Percentiles rank a stretch among this genome's conserved stretches.
Conservation (phyloP, 2,888 invertebrate genomes). For the Synanthedon formicaeformis region DNA sequence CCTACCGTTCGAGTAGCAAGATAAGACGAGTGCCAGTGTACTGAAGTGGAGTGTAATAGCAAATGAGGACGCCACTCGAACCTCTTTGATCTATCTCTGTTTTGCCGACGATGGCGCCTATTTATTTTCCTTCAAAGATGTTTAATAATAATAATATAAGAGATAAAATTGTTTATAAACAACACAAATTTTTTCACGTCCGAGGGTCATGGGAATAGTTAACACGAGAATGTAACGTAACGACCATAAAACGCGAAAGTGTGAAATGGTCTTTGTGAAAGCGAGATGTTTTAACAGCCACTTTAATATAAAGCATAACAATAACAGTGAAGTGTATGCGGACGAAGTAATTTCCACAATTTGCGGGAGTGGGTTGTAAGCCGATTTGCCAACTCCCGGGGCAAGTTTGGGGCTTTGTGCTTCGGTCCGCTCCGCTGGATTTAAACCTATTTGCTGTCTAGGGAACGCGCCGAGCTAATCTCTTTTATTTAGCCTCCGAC, state of each 20-base stretch:
- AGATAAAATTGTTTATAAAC: constrained; percentile 41
- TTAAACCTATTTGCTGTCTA: constrained; percentile 44
- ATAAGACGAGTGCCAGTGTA: constrained; percentile 44
- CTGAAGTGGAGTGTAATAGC: constrained; percentile 38
- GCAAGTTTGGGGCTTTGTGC: constrained; percentile 39
- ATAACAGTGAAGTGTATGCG: constrained; percentile 12
- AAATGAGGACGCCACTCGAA: constrained; percentile 40
- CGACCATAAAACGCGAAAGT: constrained; percentile 40
- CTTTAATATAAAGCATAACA: neutral
- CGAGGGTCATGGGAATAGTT: constrained; percentile 34
- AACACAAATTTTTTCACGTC: constrained; percentile 26
- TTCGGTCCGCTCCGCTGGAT: constrained; percentile 19
- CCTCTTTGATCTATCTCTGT: constrained; percentile 46
- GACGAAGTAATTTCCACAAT: constrained; percentile 26
- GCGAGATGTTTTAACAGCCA: constrained; percentile 30
- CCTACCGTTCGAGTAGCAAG: constrained; percentile 51
- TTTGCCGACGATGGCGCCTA: constrained; percentile 26
- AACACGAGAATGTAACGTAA: constrained; percentile 25
- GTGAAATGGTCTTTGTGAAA: constrained; percentile 37
- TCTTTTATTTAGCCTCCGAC: constrained; percentile 34
- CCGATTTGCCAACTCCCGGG: constrained; percentile 39
- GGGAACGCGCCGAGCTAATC: constrained; percentile 40
- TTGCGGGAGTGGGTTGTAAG: constrained; percentile 40
- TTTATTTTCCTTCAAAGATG: constrained; percentile 15
- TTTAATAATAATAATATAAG: constrained; percentile 18